Percentiles rank a stretch among this genome's conserved stretches.
These are phyloP conservation scores for Syrphus vitripennis DNA, from an alignment of 2,888 invertebrate species.

Conservation along the genomic window DNA sequence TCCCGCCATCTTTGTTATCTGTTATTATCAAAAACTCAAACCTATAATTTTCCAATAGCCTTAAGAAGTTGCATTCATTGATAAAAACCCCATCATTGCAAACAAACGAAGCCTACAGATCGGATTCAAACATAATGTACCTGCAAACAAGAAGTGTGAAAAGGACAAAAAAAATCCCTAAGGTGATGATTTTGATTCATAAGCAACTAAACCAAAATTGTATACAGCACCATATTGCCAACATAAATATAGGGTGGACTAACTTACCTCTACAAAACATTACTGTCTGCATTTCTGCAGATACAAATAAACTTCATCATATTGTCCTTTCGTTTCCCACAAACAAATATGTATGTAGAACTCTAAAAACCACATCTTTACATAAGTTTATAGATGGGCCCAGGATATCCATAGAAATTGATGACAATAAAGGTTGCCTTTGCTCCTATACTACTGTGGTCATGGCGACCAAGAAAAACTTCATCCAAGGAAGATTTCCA, in stretches of 20 bases:
- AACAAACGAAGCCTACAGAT: background rate
- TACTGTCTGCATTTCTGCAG: background rate
- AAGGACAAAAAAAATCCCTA: background rate
- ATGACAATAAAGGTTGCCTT: slow-evolving; percentile 5
- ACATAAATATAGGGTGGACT: too few species aligned
- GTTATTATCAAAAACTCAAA: too few species aligned
- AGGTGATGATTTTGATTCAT: background rate
- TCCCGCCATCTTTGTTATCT: too few species aligned
- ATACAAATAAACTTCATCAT: slow-evolving; percentile 29
- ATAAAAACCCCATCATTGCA: background rate
- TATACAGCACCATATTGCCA: too few species aligned
- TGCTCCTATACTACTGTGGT: background rate
- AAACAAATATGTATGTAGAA: slow-evolving; percentile 18
- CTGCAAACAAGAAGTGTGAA: background rate
- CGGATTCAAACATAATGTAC: background rate
- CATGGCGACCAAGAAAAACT: slow-evolving; percentile 34
- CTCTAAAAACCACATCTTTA: slow-evolving; percentile 21
- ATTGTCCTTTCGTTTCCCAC: background rate
- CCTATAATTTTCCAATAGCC: too few species aligned
- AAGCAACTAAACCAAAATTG: background rate
- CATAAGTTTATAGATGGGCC: background rate
- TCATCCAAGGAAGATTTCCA: slow-evolving; percentile 27
- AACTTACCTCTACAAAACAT: background rate
- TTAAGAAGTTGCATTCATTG: background rate
- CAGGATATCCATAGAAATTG: slow-evolving; percentile 7